Conservation (phyloP, 2,113 vertebrate species). For the Tetrax tetrax region DNA sequence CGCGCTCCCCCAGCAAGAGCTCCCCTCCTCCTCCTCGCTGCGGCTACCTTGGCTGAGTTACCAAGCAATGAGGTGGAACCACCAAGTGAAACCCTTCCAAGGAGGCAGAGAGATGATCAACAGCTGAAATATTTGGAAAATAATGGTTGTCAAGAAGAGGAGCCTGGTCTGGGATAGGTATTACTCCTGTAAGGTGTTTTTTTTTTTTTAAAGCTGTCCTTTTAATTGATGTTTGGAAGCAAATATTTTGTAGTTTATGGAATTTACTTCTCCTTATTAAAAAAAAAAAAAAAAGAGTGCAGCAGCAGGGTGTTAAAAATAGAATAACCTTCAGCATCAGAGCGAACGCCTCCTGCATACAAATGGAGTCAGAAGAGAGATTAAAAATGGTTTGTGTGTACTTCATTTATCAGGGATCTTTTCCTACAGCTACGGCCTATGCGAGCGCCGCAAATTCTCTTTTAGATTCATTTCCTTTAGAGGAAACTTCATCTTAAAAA, state of each 20-base stretch:
- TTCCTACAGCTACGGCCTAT: neutral
- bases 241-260: neutral
- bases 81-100: neutral
- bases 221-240: neutral
- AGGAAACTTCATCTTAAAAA: neutral
- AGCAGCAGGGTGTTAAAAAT: neutral
- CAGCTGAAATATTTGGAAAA: neutral
- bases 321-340: conserved; percentile 5
- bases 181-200: neutral
- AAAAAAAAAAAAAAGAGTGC: neutral
- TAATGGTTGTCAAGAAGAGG: neutral
- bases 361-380: neutral
- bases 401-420: neutral
- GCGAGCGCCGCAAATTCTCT: neutral
- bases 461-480: neutral
- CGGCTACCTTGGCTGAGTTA: neutral
- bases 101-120: neutral
- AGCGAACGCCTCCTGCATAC: neutral
- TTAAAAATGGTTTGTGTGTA: neutral
- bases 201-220: neutral
- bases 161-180: neutral
- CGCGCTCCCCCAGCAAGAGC: neutral
- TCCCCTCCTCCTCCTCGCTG: neutral
- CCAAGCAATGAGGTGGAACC: neutral
- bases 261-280: neutral